Base-by-base conservation (phyloP, 2,113 vertebrate species). In the Gadus macrocephalus region DNA sequence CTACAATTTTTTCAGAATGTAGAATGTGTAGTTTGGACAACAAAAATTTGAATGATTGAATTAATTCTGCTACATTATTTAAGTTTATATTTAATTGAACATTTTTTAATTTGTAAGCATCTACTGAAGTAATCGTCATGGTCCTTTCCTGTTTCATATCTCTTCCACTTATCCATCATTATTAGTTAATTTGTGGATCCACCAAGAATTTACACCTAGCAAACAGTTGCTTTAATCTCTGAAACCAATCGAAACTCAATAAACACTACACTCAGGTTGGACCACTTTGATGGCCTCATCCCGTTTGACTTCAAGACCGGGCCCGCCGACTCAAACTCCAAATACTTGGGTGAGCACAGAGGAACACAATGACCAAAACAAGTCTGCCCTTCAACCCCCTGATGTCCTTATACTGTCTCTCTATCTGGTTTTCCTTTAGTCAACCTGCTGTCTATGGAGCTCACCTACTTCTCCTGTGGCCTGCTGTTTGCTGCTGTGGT, bases 271-370 rank as follows among this genome's bases (percentile, higher is more conserved):
- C 42, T 68, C 85, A 95, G 94, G 86, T 83, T 93, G 38, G 84
- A 92, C 62, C 87, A 92, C 71, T 86, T 93, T 81, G 91, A 95
- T 67, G 87, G 92, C 74, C 83, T 93, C 70, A 93, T 92, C 83
- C 93, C 93, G 27, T 96, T 95, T 83, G 93, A 95, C 83, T 95
- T 95, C 80, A 94, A 94, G 86, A 95, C 91, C 15, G 88, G 89
- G 68, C 92, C 92, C n/a, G 82, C 89, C 5, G 93, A 92, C 77
- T 91, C 91, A 64, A 91, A 91, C 71, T 90, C 90, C 22, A 90
- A 94, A 80, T 95, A 94, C 81, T 88, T 95, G 86, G 93, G 93
- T 95, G 90, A 83, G 77, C 35, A 28, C 19, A 62, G 15, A 22
- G 5, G 14, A 3, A 53, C 14, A 11, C 3, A 25, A 59, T 27